Evolutionary conservation across 2,797 vertebrate species (phyloP).

Genomic region (Lacerta viridis): DNA sequence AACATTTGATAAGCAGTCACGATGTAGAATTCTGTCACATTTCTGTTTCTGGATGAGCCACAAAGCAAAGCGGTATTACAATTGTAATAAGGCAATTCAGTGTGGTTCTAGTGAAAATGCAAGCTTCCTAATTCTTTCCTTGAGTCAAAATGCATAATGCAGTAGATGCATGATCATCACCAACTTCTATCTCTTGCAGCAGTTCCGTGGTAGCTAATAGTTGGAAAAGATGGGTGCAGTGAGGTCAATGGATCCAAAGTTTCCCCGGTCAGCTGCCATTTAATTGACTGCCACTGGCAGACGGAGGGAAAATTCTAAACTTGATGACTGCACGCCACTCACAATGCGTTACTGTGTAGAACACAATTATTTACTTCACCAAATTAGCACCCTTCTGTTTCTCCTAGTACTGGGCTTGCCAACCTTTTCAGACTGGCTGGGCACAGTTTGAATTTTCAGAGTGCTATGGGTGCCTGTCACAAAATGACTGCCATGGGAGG

Average conservation of each 20-base stretch:
- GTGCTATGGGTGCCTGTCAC: no score
- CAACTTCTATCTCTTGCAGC: neutral
- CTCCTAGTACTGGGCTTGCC: neutral
- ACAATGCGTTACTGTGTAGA: no score
- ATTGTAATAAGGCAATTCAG: neutral
- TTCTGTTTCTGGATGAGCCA: neutral
- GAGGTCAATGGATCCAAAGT: no score
- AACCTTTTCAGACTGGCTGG: no score
- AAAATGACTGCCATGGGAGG: neutral
- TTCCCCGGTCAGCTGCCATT: no score
- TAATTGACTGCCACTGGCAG: neutral
- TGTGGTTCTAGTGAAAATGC: neutral
- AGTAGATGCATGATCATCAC: neutral
- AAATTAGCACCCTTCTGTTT: neutral
- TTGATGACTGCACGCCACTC: neutral
- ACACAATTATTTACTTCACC: neutral
- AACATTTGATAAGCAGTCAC: constrained; percentile 7
- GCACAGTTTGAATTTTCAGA: no score
- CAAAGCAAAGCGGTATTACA: neutral
- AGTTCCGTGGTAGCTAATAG: neutral
- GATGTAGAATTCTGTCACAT: neutral
- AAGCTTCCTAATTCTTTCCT: no score
- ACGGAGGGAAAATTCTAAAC: neutral
- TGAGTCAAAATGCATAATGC: no score
- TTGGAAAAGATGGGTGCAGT: no score